Percentiles rank a stretch among this genome's conserved stretches.
These are phyloP conservation scores for Sinosuthora webbiana DNA, from an alignment of 2,113 vertebrate species.

Conservation along the genomic window DNA sequence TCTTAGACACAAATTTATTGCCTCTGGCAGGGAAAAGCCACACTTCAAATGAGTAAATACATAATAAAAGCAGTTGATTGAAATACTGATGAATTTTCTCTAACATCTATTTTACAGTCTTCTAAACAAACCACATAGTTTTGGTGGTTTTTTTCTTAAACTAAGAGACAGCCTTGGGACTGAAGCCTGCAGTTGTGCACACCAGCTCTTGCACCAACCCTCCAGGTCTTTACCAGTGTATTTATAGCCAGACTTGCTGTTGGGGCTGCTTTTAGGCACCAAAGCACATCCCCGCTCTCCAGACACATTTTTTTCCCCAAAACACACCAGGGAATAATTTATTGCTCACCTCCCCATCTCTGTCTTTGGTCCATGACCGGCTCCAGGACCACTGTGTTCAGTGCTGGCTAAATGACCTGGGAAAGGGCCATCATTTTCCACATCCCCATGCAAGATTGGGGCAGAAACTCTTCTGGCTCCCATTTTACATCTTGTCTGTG, in stretches of 20 bases:
- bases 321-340: neutral
- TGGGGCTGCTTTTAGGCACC: neutral
- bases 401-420: neutral
- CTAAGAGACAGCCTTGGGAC: neutral
- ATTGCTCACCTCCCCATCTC: neutral
- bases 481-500: neutral
- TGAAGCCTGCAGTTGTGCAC: neutral
- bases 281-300: neutral
- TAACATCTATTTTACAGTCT: neutral
- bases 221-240: neutral
- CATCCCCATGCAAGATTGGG: rapidly evolving
- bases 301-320: neutral
- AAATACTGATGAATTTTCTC: neutral
- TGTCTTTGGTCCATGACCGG: neutral
- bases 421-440: neutral
- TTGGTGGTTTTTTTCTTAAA: neutral
- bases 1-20: neutral
- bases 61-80: neutral
- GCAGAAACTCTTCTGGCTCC: neutral
- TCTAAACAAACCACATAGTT: neutral
- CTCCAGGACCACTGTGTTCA: neutral
- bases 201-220: neutral
- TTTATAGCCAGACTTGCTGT: neutral
- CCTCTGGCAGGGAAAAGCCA: neutral
- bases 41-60: neutral